Evolutionary conservation across 2,113 vertebrate species (phyloP), one percentile per base, ranked within the genome.

Genomic region (Lichenostomus cassidix): DNA sequence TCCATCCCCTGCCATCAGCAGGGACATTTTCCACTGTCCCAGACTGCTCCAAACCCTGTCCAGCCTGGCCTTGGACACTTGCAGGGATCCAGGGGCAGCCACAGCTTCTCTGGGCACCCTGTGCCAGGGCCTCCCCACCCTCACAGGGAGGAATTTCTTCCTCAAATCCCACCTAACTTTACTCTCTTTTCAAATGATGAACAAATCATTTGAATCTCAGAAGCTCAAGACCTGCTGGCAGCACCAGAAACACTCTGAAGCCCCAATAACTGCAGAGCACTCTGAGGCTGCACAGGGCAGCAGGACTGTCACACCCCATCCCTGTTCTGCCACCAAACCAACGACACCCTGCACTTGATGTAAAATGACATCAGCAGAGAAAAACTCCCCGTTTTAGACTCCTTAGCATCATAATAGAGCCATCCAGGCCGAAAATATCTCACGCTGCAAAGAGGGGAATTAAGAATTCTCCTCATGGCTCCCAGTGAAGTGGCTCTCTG

Each of bases 41-140:
- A 41, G 46, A 11, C 0, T 22, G 17, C 8, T 69, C 79, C 50
- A 22, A 49, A 25, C 14, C 14, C 14, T 0, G 0, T 58, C 58
- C 53, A 62, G 0, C 29, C 62, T 31, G 69, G n/a, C 24, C 47
- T 35, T 27, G 70, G 14, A 0, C 39, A 41, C 9, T 68, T 0
- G 29, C 70, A 76, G 39, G 78, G 29, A 68, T 62, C 33, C 60
- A 35, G 62, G 16, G 17, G 55, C 46, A 82, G 20, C n/a, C 69
- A 29, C 58, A 64, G 31, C 31, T 31, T 0, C 50, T 64, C 31
- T 80, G 75, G 24, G 14, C 7, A 71, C 0, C 46, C 39, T 47
- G 29, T 35, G 16, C 53, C 62, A 83, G 39, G 16, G 15, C 29
- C 55, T 42, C 0, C 0, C 12, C 12, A 55, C 5, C 35, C 7